phyloP scores from a whole-genome alignment of 2,113 vertebrate species.

The Anhinga rufa region DNA sequence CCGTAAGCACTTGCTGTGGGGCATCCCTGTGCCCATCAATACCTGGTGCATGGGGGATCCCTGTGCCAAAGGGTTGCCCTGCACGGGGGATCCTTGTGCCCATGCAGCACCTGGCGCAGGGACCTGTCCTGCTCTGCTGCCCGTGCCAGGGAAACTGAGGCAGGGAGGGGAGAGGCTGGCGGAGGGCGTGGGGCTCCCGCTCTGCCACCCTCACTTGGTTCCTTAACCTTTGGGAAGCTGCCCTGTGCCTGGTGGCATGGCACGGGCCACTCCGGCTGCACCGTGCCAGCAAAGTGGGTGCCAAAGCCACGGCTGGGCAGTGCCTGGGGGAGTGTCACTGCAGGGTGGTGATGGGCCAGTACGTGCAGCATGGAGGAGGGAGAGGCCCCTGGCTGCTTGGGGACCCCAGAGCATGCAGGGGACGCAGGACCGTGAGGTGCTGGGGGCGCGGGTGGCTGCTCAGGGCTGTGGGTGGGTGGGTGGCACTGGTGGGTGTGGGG shows the following conservation, averaged over 20 bases:
- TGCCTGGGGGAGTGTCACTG: background rate
- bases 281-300: background rate
- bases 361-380: background rate
- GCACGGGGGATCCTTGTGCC: background rate
- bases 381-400: background rate
- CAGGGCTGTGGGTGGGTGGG: background rate
- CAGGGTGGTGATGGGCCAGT: background rate
- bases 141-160: background rate
- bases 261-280: background rate
- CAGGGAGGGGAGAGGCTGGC: background rate
- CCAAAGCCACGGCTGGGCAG: background rate
- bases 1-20: background rate
- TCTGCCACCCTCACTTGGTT: background rate
- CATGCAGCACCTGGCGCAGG: rapidly evolving
- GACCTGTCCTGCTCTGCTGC: background rate
- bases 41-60: background rate
- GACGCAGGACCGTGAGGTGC: background rate
- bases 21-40: background rate
- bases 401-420: rapidly evolving
- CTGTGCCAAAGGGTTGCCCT: background rate
- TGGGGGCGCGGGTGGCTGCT: background rate
- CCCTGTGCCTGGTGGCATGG: rapidly evolving
- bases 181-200: background rate
- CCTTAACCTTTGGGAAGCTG: background rate
- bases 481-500: background rate